A percentile compares a stretch with the other conserved stretches of the same genome.
Evolutionary conservation across 1,140 invertebrate species (phyloP).

Genomic region (Brachionus koreanus): DNA sequence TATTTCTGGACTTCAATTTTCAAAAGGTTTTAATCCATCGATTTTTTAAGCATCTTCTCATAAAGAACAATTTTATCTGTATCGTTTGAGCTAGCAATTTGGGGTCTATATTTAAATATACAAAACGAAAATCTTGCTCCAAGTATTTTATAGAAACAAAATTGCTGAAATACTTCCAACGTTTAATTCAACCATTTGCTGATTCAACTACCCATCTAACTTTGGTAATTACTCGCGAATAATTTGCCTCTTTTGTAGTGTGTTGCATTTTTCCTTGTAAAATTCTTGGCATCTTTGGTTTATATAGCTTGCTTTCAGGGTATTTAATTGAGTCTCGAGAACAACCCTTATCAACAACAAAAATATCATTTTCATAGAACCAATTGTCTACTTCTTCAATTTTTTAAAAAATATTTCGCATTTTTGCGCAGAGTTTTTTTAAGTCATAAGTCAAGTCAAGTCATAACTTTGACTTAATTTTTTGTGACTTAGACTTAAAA

Average conservation of each 20-base stretch:
- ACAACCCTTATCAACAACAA: not conserved
- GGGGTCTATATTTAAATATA: not conserved
- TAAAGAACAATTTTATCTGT: not conserved
- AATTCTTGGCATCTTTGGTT: not conserved
- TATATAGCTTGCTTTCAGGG: not conserved
- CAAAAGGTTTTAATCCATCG: not conserved
- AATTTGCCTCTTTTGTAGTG: not conserved
- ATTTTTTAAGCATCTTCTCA: not conserved
- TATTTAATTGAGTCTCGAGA: not conserved
- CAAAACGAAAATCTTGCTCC: not conserved
- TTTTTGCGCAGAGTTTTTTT: too few relatives aligned
- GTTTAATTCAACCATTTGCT: not conserved
- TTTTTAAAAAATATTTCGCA: not conserved
- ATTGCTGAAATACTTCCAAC: not conserved
- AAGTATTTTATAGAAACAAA: not conserved
- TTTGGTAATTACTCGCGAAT: not conserved
- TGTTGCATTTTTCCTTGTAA: not conserved
- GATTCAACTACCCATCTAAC: not conserved
- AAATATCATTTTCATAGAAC: not conserved
- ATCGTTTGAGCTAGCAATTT: not conserved
- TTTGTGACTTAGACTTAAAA: too few relatives aligned
- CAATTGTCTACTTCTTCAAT: not conserved
- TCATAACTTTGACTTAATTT: too few relatives aligned
- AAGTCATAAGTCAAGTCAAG: too few relatives aligned
- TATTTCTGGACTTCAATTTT: not conserved